Conservation (phyloP, 2,113 vertebrate genomes). For the Psephotus haematonotus region DNA sequence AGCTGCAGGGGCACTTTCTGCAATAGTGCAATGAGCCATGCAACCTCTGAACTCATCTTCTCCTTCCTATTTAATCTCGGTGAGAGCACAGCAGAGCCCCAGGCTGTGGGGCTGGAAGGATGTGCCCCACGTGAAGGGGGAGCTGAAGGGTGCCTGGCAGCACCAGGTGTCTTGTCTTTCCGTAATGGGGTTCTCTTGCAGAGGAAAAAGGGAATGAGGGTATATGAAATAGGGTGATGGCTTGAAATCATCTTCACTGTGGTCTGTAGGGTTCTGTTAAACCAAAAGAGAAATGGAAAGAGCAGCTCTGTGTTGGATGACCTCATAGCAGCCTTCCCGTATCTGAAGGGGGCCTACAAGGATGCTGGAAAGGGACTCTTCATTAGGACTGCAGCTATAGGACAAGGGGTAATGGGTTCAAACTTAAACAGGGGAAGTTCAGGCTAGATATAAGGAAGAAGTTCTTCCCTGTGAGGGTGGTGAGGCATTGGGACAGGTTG, state of each 20-base stretch:
- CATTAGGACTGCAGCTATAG: not conserved
- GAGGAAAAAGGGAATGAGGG: not conserved
- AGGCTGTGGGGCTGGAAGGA: not conserved
- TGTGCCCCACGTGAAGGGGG: not conserved
- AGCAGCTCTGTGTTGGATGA: not conserved
- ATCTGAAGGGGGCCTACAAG: not conserved
- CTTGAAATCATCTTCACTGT: not conserved
- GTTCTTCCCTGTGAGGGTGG: not conserved
- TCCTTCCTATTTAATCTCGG: not conserved
- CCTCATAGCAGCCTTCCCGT: not conserved
- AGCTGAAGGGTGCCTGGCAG: not conserved
- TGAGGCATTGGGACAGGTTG: not conserved
- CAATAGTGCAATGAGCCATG: not conserved
- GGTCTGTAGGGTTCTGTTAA: not conserved
- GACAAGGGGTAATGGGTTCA: not conserved
- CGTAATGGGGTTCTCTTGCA: rapidly evolving
- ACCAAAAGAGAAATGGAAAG: not conserved
- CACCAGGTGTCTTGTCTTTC: not conserved
- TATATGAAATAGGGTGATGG: not conserved
- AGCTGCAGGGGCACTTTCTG: not conserved
- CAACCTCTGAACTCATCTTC: not conserved
- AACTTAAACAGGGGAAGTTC: not conserved
- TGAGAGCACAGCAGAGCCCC: not conserved
- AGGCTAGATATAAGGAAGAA: not conserved
- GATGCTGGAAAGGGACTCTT: not conserved